These are phyloP conservation scores for Heliconius melpomene DNA, from an alignment of 1,140 invertebrate genomes.

Conservation along the genomic window DNA sequence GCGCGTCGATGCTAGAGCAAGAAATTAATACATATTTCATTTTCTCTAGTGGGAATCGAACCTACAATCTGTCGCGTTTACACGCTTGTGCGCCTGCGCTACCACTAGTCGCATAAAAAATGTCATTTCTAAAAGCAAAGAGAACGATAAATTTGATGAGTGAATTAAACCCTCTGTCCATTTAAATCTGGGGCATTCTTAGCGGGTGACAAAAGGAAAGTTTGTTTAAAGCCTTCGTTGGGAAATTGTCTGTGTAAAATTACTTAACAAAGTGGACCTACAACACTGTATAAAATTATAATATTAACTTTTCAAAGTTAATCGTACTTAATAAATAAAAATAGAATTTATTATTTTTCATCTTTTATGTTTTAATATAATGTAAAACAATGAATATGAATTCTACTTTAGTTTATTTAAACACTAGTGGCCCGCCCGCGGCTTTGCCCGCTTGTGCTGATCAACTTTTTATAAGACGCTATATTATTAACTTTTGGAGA, in stretches of 20 bases:
- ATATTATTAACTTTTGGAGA: too few relatives aligned
- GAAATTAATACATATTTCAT: too few relatives aligned
- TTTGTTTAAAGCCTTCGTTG: constrained; percentile 20
- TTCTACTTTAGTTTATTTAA: too few relatives aligned
- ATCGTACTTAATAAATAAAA: constrained; percentile 14
- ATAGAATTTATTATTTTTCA: neutral
- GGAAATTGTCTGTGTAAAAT: constrained; percentile 27
- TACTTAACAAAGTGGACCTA: constrained; percentile 26
- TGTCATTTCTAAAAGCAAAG: neutral
- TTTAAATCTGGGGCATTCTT: constrained; percentile 22
- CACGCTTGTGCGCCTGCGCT: too few relatives aligned
- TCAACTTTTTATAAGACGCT: too few relatives aligned
- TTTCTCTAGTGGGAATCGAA: too few relatives aligned
- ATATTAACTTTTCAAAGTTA: constrained; percentile 15
- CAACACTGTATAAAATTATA: constrained; percentile 20
- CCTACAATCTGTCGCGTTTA: too few relatives aligned
- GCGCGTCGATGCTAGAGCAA: too few relatives aligned
- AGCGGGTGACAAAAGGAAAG: constrained; percentile 20
- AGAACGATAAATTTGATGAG: constrained; percentile 18
- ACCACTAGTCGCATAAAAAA: neutral
- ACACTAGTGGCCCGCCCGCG: too few relatives aligned
- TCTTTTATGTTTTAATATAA: too few relatives aligned
- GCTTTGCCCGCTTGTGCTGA: too few relatives aligned
- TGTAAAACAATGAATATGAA: too few relatives aligned
- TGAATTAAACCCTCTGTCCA: constrained; percentile 22